Percentiles rank a stretch among this genome's conserved stretches.
Evolutionary conservation across 1,140 invertebrate genomes (phyloP).

Genomic region (Oreohelix idahoensis): DNA sequence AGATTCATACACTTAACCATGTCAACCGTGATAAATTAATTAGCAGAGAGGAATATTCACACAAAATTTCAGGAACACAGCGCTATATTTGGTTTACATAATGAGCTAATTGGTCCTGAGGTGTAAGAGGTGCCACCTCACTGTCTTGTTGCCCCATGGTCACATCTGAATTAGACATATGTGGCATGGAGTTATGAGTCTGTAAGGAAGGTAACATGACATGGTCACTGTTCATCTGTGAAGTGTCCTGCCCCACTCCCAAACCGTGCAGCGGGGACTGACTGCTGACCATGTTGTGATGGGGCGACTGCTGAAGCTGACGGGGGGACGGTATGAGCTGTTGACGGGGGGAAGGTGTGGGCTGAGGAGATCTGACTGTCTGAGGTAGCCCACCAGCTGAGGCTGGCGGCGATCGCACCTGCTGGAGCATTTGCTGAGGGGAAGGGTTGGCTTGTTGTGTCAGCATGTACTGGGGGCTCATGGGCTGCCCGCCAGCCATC

Average conservation of each 20-base stretch:
- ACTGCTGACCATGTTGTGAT: constrained; percentile 62
- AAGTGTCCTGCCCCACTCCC: constrained; percentile 59
- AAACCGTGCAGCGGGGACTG: constrained; percentile 65
- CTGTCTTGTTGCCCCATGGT: constrained; percentile 58
- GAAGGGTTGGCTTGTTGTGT: constrained; percentile 68
- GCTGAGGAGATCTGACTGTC: constrained; percentile 81
- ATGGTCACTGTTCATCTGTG: constrained; percentile 68
- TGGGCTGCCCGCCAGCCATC: constrained; percentile 60
- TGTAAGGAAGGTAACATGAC: constrained; percentile 63
- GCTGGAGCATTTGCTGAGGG: constrained; percentile 83
- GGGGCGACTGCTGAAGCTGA: constrained; percentile 67
- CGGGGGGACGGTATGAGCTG: constrained; percentile 63
- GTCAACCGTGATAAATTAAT: constrained; percentile 24
- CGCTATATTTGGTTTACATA: constrained; percentile 69
- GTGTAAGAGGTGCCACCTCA: constrained; percentile 62
- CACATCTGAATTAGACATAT: constrained; percentile 60
- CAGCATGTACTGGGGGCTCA: constrained; percentile 66
- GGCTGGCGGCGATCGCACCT: constrained; percentile 81
- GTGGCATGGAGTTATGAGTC: constrained; percentile 59
- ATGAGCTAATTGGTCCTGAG: constrained; percentile 67
- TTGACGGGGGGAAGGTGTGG: constrained; percentile 67
- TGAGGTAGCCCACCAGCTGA: constrained; percentile 69
- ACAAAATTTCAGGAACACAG: constrained; percentile 11
- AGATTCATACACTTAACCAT: not conserved
- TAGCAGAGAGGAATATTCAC: constrained; percentile 20